A percentile compares a stretch with the other conserved stretches of the same genome.
Evolutionary conservation across 2,888 invertebrate species (phyloP).

Genomic region (Aspidapion aeneum): DNA sequence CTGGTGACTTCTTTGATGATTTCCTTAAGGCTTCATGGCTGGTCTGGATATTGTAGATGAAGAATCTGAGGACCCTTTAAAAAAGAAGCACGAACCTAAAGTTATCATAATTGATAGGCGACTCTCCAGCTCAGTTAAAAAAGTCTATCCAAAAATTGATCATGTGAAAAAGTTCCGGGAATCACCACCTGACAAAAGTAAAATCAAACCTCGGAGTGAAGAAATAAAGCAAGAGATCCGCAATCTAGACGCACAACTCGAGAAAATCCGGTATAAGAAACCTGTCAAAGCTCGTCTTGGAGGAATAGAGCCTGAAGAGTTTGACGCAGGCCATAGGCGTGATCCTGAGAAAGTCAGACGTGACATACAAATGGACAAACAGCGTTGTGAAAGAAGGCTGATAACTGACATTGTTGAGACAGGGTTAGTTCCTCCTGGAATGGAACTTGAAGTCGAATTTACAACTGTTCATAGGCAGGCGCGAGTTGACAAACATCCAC

Average conservation of each 20-base stretch:
- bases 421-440: constrained; percentile 49
- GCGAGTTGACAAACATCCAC: constrained; percentile 12
- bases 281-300: constrained; percentile 10
- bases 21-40: constrained; percentile 48
- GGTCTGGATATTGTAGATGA: constrained; percentile 48
- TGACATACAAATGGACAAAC: constrained; percentile 47
- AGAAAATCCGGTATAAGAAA: not conserved
- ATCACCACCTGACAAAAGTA: constrained; percentile 15
- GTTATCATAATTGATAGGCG: not conserved
- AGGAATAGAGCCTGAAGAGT: constrained; percentile 24
- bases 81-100: not conserved
- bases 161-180: constrained; percentile 13
- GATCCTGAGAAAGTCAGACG: constrained; percentile 48
- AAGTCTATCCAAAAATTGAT: constrained; percentile 13
- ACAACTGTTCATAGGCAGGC: constrained; percentile 24
- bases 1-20: constrained; percentile 47
- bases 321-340: constrained; percentile 32
- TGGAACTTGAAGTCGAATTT: constrained; percentile 46
- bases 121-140: not conserved
- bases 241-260: constrained; percentile 12
- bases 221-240: constrained; percentile 12
- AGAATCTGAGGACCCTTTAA: constrained; percentile 41
- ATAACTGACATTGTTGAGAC: constrained; percentile 48
- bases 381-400: constrained; percentile 44
- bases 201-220: constrained; percentile 9